phyloP scores from a whole-genome alignment of 2,797 vertebrate species.

The Eulemur coronatus region DNA sequence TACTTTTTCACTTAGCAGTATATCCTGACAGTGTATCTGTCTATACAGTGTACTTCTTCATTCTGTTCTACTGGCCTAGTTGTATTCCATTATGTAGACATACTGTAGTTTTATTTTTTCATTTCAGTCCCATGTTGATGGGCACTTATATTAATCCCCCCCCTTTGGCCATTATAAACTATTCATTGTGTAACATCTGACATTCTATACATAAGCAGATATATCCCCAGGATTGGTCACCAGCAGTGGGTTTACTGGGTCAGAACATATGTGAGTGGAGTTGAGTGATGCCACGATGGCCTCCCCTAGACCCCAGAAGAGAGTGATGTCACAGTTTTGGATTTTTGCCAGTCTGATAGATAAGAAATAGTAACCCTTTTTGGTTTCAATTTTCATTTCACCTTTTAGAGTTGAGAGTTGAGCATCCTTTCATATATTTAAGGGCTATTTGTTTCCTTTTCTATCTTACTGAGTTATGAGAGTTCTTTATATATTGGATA shows the following conservation, averaged over 20 bases:
- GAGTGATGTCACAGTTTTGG: no score
- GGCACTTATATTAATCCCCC: background rate
- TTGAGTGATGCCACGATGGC: no score
- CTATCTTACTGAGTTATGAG: background rate
- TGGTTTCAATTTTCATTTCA: background rate
- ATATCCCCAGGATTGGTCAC: background rate
- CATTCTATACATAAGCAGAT: background rate
- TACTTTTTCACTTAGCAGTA: background rate
- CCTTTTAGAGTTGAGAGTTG: background rate
- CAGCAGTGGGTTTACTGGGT: background rate
- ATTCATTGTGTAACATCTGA: accelerated
- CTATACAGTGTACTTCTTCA: accelerated
- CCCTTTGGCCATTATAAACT: background rate
- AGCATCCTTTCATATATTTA: background rate
- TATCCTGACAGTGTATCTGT: background rate
- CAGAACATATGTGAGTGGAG: background rate
- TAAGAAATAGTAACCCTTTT: background rate
- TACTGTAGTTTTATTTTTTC: accelerated
- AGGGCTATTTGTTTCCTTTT: background rate
- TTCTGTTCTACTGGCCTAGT: background rate
- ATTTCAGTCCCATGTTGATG: background rate
- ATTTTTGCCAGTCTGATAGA: background rate
- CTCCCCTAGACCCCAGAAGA: background rate
- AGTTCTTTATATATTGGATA: background rate
- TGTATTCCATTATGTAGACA: accelerated